A percentile compares a stretch with the other conserved stretches of the same genome.
Conservation (phyloP, 2,888 invertebrate genomes). For the Troides oblongomaculatus region DNA sequence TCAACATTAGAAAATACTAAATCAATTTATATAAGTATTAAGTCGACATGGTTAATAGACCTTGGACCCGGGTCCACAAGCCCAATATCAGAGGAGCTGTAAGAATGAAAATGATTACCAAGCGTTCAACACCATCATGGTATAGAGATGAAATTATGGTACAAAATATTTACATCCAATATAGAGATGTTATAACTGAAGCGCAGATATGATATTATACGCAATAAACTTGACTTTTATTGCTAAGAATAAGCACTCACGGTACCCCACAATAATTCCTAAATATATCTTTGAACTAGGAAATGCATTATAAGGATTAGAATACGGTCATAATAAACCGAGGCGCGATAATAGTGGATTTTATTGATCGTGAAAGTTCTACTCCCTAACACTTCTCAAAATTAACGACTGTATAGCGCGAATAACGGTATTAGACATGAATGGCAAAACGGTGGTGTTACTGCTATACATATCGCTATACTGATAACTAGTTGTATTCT, state of each 20-base stretch:
- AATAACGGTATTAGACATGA: background rate
- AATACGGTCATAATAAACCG: constrained; percentile 8
- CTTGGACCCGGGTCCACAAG: too few relatives aligned
- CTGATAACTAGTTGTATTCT: background rate
- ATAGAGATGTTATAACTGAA: background rate
- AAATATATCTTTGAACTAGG: constrained; percentile 14
- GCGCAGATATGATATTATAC: constrained; percentile 1
- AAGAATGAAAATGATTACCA: too few relatives aligned
- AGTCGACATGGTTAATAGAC: background rate
- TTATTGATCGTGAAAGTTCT: constrained; percentile 11
- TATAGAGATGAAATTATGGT: background rate
- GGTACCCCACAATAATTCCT: constrained; percentile 7
- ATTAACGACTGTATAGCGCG: background rate
- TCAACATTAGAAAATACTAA: background rate
- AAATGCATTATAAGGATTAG: constrained; percentile 21
- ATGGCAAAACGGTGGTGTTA: background rate
- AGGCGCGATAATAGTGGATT: constrained; percentile 5
- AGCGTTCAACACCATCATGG: too few relatives aligned
- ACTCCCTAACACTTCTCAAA: background rate
- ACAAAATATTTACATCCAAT: background rate
- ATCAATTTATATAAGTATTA: background rate
- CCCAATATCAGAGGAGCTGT: too few relatives aligned
- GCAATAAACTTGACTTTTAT: constrained; percentile 20
- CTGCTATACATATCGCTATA: too few relatives aligned
- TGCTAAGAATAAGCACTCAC: constrained; percentile 10